phyloP scores from a whole-genome alignment of 2,797 vertebrate genomes.

The Muscicapa comitata region DNA sequence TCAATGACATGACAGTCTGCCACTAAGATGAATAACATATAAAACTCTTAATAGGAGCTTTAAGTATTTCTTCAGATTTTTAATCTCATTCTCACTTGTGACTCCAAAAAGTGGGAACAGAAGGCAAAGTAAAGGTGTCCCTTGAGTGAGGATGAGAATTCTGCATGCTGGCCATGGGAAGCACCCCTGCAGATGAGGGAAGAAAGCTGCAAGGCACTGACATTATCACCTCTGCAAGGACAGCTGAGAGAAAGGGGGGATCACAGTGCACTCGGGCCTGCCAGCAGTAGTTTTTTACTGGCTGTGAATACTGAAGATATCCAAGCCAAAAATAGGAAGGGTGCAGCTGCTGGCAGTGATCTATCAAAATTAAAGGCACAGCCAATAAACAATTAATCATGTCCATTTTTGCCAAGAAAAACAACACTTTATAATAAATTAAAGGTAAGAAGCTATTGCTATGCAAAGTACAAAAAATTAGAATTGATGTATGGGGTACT shows the following conservation, averaged over 20 bases:
- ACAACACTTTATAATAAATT: slow-evolving; percentile 22
- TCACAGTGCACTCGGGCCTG: background rate
- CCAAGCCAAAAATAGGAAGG: background rate
- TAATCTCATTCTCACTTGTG: background rate
- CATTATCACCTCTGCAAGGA: background rate
- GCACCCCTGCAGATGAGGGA: background rate
- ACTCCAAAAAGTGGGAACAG: background rate
- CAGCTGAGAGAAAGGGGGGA: background rate
- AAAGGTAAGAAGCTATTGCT: background rate
- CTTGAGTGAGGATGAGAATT: background rate
- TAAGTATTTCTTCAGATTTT: background rate
- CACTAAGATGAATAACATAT: background rate
- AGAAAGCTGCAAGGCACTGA: background rate
- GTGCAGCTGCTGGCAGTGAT: background rate
- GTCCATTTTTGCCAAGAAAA: slow-evolving; percentile 3
- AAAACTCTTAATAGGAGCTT: background rate
- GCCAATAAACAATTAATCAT: slow-evolving; percentile 47
- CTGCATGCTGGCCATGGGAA: background rate
- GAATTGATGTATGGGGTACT: background rate
- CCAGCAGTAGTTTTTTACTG: background rate
- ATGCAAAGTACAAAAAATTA: background rate
- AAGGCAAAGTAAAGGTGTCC: background rate
- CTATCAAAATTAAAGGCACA: background rate
- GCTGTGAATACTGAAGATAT: background rate
- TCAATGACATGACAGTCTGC: background rate